Conservation (phyloP, 2,113 vertebrate genomes). For the Daboia siamensis region DNA sequence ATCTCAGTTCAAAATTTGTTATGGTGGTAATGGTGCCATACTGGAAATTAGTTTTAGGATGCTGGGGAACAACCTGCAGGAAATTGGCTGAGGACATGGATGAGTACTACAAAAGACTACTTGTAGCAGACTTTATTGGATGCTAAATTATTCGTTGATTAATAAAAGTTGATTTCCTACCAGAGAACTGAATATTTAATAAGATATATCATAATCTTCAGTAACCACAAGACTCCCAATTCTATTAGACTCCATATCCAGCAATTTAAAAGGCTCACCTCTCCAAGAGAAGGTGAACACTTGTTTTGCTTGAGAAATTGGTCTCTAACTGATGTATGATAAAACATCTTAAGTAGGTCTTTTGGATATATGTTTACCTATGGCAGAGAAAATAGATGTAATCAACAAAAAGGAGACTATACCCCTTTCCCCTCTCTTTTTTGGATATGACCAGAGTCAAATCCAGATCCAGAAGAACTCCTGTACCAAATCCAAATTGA, state of each 20-base stretch:
- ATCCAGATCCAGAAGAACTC: neutral
- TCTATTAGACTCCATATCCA: neutral
- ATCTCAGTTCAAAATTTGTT: slow-evolving; percentile 22
- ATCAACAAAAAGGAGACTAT: neutral
- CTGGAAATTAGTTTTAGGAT: slow-evolving; percentile 14
- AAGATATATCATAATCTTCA: neutral
- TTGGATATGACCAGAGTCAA: neutral
- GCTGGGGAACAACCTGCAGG: neutral
- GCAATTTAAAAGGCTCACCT: neutral
- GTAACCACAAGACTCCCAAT: neutral
- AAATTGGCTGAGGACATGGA: neutral
- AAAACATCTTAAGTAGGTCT: neutral
- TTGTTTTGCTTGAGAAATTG: neutral
- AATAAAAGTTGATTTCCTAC: neutral
- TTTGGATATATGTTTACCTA: neutral
- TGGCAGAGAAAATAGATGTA: neutral
- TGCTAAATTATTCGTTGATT: neutral
- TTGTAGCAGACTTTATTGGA: neutral
- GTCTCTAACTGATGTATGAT: neutral
- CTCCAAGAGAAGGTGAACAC: neutral
- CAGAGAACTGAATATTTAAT: neutral
- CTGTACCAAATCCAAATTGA: neutral
- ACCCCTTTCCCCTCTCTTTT: neutral
- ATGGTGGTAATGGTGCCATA: neutral
- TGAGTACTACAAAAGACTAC: neutral